Conservation (phyloP, 2,888 invertebrate species). For the Agrotis clavis region DNA sequence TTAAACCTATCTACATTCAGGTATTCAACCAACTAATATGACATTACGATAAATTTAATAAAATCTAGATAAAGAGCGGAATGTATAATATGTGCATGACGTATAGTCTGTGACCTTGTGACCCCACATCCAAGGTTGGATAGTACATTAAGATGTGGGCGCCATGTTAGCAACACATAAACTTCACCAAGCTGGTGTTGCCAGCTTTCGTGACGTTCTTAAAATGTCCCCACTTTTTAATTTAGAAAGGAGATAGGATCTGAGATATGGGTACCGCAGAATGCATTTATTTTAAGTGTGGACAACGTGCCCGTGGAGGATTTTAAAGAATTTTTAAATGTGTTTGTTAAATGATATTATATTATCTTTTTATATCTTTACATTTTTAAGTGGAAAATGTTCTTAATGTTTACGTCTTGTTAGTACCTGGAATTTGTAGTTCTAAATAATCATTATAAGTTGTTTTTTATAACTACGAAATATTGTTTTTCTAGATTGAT, state of each 20-base stretch:
- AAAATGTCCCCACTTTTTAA: constrained; percentile 54
- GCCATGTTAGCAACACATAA: constrained; percentile 55
- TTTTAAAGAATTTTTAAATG: constrained; percentile 18
- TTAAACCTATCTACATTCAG: constrained; percentile 34
- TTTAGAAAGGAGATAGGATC: constrained; percentile 54
- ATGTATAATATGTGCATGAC: constrained; percentile 60
- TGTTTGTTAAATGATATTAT: background rate
- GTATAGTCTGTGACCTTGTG: constrained; percentile 67
- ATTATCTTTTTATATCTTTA: constrained; percentile 6
- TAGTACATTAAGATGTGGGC: constrained; percentile 65
- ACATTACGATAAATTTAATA: constrained; percentile 57
- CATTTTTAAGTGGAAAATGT: background rate
- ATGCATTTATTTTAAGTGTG: constrained; percentile 44
- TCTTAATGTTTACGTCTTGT: background rate
- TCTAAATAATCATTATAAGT: too few species aligned
- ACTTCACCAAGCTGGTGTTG: constrained; percentile 39
- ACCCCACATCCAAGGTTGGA: constrained; percentile 59
- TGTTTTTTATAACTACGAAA: too few species aligned
- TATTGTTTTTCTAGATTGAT: background rate
- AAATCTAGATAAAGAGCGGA: constrained; percentile 56
- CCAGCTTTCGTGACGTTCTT: constrained; percentile 34
- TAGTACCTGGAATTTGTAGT: background rate
- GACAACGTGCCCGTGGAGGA: background rate
- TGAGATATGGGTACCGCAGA: constrained; percentile 48
- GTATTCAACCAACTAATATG: constrained; percentile 46